Conservation (phyloP, 2,888 invertebrate genomes). For the Ceramica pisi region DNA sequence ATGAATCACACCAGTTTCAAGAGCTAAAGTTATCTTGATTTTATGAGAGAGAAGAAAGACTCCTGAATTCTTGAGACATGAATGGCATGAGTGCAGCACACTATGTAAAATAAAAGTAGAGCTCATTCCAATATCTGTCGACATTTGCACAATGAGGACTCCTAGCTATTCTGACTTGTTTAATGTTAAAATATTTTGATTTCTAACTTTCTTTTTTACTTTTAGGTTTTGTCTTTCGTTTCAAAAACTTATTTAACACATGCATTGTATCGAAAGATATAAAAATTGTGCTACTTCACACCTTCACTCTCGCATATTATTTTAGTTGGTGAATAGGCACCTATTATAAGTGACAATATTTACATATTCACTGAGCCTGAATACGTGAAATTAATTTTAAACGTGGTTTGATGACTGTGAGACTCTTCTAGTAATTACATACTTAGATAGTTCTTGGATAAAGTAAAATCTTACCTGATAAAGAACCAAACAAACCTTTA, state of each 20-base stretch:
- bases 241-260: constrained; percentile 8
- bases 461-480: background rate
- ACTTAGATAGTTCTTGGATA: background rate
- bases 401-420: background rate
- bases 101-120: too few relatives aligned
- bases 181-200: background rate
- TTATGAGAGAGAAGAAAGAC: background rate
- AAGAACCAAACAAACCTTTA: background rate
- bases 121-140: background rate
- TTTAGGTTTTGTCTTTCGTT: background rate
- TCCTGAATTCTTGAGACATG: background rate
- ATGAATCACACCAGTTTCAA: background rate
- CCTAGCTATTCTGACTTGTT: background rate
- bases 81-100: background rate
- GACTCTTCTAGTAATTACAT: too few relatives aligned
- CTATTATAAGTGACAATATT: background rate
- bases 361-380: background rate
- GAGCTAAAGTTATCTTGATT: background rate
- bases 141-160: background rate
- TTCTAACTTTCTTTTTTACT: constrained; percentile 6
- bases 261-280: background rate
- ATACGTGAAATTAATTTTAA: background rate
- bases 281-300: constrained; percentile 22
- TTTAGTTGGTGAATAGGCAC: background rate
- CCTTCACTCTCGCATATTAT: constrained; percentile 17